A percentile compares a stretch with the other conserved stretches of the same genome.
Evolutionary conservation across 2,797 vertebrate genomes (phyloP).

Genomic region (Pseudochaenichthys georgianus): DNA sequence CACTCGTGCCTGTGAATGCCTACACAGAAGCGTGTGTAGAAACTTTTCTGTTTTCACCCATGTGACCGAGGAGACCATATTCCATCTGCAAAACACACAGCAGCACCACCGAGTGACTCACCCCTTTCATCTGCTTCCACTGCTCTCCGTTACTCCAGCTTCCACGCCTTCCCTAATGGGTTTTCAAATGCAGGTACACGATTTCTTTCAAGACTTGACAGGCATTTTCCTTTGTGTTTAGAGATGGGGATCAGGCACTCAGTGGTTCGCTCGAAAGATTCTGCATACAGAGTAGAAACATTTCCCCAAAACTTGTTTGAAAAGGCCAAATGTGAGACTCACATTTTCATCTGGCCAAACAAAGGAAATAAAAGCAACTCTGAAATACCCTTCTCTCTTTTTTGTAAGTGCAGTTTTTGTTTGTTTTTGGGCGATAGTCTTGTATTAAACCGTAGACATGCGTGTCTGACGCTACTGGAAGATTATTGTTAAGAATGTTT

Average conservation of each 20-base stretch:
- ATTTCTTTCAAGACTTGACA: slow-evolving; percentile 81
- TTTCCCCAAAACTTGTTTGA: slow-evolving; percentile 73
- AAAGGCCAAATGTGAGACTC: slow-evolving; percentile 75
- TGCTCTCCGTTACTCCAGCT: slow-evolving; percentile 70
- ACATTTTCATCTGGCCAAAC: slow-evolving; percentile 62
- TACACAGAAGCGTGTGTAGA: slow-evolving; percentile 48
- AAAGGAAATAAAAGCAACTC: slow-evolving; percentile 53
- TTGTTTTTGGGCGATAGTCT: slow-evolving; percentile 17
- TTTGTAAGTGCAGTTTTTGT: slow-evolving; percentile 29
- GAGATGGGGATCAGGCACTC: slow-evolving; percentile 75
- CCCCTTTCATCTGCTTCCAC: slow-evolving; percentile 79
- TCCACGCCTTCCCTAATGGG: slow-evolving; percentile 80
- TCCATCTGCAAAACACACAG: slow-evolving; percentile 72
- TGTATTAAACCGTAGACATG: slow-evolving; percentile 12
- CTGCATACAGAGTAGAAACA: slow-evolving; percentile 72
- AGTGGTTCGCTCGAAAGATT: slow-evolving; percentile 78
- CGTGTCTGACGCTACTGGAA: neutral
- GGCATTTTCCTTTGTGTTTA: slow-evolving; percentile 79
- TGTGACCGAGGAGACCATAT: slow-evolving; percentile 61
- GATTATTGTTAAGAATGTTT: neutral
- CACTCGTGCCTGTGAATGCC: slow-evolving; percentile 45
- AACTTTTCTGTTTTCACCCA: slow-evolving; percentile 66
- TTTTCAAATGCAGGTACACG: slow-evolving; percentile 82
- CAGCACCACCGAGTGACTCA: slow-evolving; percentile 71
- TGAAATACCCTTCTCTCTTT: slow-evolving; percentile 28